Evolutionary conservation across 2,888 invertebrate species (phyloP).

Genomic region (Crossocerus cetratus): DNA sequence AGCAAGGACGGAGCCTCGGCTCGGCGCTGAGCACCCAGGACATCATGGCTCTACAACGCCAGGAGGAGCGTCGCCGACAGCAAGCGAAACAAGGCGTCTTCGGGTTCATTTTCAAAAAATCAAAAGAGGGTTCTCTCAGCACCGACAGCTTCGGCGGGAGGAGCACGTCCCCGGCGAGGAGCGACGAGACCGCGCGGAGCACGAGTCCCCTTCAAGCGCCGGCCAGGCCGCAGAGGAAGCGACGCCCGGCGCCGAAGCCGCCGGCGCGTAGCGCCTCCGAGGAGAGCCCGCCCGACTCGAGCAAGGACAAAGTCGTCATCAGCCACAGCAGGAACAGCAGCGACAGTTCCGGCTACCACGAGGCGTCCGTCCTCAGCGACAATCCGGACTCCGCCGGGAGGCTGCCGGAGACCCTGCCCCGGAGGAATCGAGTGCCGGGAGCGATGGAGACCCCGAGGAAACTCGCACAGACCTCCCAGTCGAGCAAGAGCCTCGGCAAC

Average conservation of each 20-base stretch:
- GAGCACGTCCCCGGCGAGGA: constrained; percentile 81
- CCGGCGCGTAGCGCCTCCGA: constrained; percentile 66
- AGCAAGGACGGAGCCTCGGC: constrained; percentile 73
- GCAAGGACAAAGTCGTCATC: constrained; percentile 78
- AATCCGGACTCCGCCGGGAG: constrained; percentile 77
- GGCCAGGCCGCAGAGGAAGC: constrained; percentile 79
- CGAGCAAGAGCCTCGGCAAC: constrained; percentile 74
- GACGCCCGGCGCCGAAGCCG: constrained; percentile 81
- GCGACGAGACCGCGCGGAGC: constrained; percentile 79
- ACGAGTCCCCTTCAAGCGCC: constrained; percentile 74
- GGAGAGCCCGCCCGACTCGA: constrained; percentile 37
- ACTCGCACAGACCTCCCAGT: constrained; percentile 70
- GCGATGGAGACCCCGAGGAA: constrained; percentile 67
- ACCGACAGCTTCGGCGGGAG: constrained; percentile 78
- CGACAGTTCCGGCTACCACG: constrained; percentile 86
- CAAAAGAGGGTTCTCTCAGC: constrained; percentile 77
- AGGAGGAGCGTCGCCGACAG: constrained; percentile 79
- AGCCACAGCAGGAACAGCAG: constrained; percentile 85
- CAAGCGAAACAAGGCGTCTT: constrained; percentile 78
- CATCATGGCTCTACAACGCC: constrained; percentile 80
- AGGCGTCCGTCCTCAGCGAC: constrained; percentile 83
- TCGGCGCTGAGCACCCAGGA: constrained; percentile 78
- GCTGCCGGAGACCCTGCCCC: constrained; percentile 74
- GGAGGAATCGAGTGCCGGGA: constrained; percentile 68
- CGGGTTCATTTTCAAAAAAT: constrained; percentile 78